Percentiles rank a stretch among this genome's conserved stretches.
These are phyloP conservation scores for Zaprionus camerounensis DNA, from an alignment of 1,140 invertebrate genomes.

Conservation along the genomic window DNA sequence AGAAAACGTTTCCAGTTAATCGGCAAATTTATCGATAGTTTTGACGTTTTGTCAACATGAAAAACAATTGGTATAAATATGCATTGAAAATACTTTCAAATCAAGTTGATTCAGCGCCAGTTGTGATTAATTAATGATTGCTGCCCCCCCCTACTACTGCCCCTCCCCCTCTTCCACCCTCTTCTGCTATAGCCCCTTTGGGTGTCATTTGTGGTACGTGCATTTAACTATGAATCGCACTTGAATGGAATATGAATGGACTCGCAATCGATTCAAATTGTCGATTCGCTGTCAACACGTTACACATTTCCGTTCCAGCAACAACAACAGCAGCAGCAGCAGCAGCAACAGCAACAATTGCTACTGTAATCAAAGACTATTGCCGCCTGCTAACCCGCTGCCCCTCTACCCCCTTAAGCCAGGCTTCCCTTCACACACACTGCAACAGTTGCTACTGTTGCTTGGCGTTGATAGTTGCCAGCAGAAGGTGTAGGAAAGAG, in stretches of 20 bases:
- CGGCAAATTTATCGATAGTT: conserved; percentile 1
- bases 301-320: conserved; percentile 66
- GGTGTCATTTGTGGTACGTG: conserved; percentile 47
- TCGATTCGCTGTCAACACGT: conserved; percentile 56
- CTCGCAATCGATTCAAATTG: neutral
- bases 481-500: neutral
- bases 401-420: neutral
- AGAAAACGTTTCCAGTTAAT: neutral
- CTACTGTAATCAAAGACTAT: conserved; percentile 53
- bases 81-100: no score
- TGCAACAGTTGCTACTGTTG: conserved; percentile 34
- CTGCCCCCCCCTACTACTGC: neutral
- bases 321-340: neutral
- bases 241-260: conserved; percentile 7
- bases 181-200: no score
- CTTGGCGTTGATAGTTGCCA: conserved; percentile 46
- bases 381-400: conserved; percentile 1
- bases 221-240: conserved; percentile 17
- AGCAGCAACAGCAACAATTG: conserved; percentile 18
- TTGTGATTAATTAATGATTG: no score
- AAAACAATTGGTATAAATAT: no score
- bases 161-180: neutral
- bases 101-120: no score
- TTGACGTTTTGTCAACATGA: no score
- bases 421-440: neutral